Evolutionary conservation across 1,140 invertebrate species (phyloP).

Genomic region (Helicoverpa zea): DNA sequence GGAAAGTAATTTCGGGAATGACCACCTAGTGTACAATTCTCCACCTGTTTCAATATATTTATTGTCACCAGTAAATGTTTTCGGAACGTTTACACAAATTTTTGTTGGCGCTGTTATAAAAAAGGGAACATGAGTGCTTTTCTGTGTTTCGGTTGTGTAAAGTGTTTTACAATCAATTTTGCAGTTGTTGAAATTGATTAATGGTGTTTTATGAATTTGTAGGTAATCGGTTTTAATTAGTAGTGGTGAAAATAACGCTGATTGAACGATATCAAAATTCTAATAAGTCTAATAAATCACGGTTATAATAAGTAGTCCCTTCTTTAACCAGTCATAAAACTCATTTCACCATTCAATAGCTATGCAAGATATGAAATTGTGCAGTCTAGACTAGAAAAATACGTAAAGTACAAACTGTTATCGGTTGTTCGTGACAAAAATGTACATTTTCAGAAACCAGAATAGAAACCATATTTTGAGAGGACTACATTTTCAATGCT

Average conservation of each 20-base stretch:
- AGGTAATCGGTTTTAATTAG: too few relatives aligned
- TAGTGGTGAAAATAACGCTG: too few relatives aligned
- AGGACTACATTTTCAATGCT: constrained; percentile 19
- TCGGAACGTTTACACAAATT: constrained; percentile 16
- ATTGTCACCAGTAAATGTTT: constrained; percentile 21
- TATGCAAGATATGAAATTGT: not conserved
- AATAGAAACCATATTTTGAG: not conserved
- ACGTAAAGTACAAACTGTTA: not conserved
- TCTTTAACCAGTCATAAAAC: not conserved
- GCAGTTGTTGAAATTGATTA: constrained; percentile 1
- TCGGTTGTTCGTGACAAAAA: constrained; percentile 7
- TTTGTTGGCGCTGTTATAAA: constrained; percentile 11
- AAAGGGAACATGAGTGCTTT: constrained; percentile 27
- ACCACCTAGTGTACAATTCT: constrained; percentile 43
- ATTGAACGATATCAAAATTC: too few relatives aligned
- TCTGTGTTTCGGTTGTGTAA: not conserved
- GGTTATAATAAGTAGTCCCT: too few relatives aligned
- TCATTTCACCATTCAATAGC: not conserved
- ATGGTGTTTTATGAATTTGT: not conserved
- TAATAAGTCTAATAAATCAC: too few relatives aligned
- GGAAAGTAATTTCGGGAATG: constrained; percentile 44
- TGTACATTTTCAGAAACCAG: constrained; percentile 12
- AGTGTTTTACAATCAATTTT: not conserved
- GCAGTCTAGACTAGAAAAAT: constrained; percentile 16
- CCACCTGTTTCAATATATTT: constrained; percentile 40